Evolutionary conservation across 2,797 vertebrate genomes (phyloP).

Genomic region (Danio albolineatus): DNA sequence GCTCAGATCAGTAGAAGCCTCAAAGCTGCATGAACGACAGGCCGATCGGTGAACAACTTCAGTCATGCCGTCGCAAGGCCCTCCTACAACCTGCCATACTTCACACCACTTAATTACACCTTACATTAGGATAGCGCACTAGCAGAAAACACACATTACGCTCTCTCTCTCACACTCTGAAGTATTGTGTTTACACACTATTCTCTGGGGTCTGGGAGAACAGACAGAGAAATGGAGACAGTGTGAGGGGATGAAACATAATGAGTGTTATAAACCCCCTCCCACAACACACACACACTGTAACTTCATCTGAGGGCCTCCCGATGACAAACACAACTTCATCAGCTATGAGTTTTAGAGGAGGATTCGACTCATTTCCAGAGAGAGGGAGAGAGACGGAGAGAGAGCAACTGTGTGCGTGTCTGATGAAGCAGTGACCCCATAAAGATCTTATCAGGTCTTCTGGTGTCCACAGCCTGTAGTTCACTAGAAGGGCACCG

Average conservation of each 20-base stretch:
- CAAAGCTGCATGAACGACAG: conserved; percentile 65
- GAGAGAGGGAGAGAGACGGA: neutral
- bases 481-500: conserved; percentile 5
- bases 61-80: conserved; percentile 47
- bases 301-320: conserved; percentile 22
- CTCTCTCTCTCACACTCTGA: neutral
- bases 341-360: conserved; percentile 26
- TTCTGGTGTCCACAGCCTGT: neutral
- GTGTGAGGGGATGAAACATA: conserved; percentile 40
- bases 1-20: conserved; percentile 71
- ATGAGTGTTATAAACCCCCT: conserved; percentile 38
- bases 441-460: neutral
- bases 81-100: conserved; percentile 36
- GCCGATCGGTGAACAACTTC: conserved; percentile 62
- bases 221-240: conserved; percentile 35
- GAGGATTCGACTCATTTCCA: conserved; percentile 26
- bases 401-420: neutral
- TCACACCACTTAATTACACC: conserved; percentile 45
- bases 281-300: conserved; percentile 12
- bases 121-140: conserved; percentile 15
- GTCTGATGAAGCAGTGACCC: neutral
- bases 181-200: conserved; percentile 41
- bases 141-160: neutral
- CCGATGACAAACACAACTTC: conserved; percentile 6
- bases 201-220: conserved; percentile 37